A percentile compares a stretch with the other conserved stretches of the same genome.
phyloP scores from a whole-genome alignment of 2,113 vertebrate species.

The Bathybates hornii region DNA sequence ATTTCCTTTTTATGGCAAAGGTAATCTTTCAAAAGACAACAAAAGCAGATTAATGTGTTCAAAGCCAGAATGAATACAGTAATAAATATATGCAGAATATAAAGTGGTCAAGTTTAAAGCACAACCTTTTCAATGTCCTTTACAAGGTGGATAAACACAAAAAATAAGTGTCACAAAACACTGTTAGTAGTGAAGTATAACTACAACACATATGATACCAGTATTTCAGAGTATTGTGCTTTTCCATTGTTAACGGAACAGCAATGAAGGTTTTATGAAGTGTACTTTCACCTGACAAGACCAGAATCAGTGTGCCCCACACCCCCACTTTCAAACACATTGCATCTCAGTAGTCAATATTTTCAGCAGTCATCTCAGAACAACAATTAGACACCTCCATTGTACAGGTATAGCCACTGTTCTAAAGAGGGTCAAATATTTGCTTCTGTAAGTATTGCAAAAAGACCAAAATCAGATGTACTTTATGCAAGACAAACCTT shows the following conservation, averaged over 20 bases:
- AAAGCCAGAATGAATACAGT: neutral
- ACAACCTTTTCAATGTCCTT: neutral
- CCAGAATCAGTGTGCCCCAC: neutral
- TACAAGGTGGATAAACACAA: neutral
- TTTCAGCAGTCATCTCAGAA: neutral
- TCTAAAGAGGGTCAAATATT: neutral
- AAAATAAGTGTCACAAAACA: neutral
- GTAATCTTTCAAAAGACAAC: neutral
- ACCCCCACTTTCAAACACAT: neutral
- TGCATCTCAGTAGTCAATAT: neutral
- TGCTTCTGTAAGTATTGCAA: neutral
- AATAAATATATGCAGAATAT: neutral
- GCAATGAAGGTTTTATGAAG: neutral
- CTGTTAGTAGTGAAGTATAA: neutral
- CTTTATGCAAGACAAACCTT: neutral
- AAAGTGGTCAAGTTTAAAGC: neutral
- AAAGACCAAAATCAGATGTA: neutral
- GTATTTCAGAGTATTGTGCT: neutral
- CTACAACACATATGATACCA: neutral
- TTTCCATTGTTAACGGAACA: neutral
- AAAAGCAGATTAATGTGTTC: neutral
- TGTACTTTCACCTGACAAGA: neutral
- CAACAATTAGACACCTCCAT: neutral
- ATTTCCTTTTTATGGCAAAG: neutral
- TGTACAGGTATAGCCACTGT: neutral